Evolutionary conservation across 2,797 vertebrate species (phyloP).

Genomic region (Galago senegalensis): DNA sequence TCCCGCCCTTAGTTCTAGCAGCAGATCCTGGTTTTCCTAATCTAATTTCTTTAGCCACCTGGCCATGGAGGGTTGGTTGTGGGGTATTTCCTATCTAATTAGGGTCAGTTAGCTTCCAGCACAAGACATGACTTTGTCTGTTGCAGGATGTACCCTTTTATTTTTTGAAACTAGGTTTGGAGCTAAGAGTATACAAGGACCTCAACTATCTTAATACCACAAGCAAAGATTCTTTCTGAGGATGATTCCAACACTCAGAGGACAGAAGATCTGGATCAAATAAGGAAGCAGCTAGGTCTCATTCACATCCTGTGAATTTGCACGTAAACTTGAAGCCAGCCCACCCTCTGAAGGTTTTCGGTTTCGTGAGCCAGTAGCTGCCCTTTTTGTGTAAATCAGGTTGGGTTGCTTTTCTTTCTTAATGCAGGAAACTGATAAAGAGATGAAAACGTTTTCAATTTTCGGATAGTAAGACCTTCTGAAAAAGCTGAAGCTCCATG

Average conservation of each 20-base stretch:
- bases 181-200: background rate
- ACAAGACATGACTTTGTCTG: background rate
- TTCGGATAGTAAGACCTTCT: background rate
- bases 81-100: conserved; percentile 2
- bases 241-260: background rate
- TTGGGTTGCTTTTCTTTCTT: background rate
- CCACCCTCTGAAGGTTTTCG: background rate
- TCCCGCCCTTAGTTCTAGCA: background rate
- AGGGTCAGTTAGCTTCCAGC: background rate
- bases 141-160: conserved; percentile 18
- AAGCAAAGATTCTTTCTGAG: background rate
- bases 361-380: background rate
- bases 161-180: background rate
- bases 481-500: background rate
- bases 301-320: background rate
- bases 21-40: background rate
- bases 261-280: background rate
- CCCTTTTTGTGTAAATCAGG: background rate
- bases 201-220: background rate
- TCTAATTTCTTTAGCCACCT: background rate
- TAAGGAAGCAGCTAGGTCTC: background rate
- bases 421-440: background rate
- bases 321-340: background rate
- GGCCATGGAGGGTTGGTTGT: background rate
- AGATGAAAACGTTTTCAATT: conserved; percentile 1